Base-by-base conservation (phyloP, 2,797 vertebrate genomes). In the Acanthis flammea region DNA sequence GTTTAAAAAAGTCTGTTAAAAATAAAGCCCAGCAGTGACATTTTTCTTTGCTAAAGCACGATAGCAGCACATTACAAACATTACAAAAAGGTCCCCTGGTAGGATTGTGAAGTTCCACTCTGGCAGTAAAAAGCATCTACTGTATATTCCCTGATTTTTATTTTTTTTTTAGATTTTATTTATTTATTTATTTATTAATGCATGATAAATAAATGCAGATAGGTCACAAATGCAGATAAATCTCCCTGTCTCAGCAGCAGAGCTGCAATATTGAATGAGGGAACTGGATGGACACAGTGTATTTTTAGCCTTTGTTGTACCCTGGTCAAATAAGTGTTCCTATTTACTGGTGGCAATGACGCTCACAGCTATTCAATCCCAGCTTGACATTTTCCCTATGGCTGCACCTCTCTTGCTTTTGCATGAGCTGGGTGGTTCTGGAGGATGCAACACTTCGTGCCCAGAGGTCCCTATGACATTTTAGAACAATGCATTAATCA, bases 1-100 rank as follows among this genome's bases (percentile, higher is more conserved):
- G 97, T 96, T 97, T 91, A 86, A 98, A 97, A 97, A 97, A 97
- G 94, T 94, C 93, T 79, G 94, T 83, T 97, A 97, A 98, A 97
- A 97, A 96, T 97, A 97, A 98, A 98, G 92, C 97, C 96, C 98
- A 98, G 96, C 97, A 97, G 98, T 97, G 94, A 97, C 97, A 98
- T 98, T 97, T 97, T 98, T 97, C 97, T 98, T 97, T 93, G 96
- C 96, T 97, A 97, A 97, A 97, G 96, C 97, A 97, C 57, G 91
- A 97, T 92, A 97, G 97, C 95, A 97, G 96, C 97, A 94, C 95
- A 97, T 98, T 97, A 97, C 94, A 97, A 97, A 97, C 97, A 97
- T 97, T 97, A 97, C 96, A 96, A 91, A 95, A 97, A 96, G 92
- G 96, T 97, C 97, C 97, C 98, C 90, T 97, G 97, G 92, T 83